Conservation (phyloP, 2,888 invertebrate species). For the Lissonota sp. region DNA sequence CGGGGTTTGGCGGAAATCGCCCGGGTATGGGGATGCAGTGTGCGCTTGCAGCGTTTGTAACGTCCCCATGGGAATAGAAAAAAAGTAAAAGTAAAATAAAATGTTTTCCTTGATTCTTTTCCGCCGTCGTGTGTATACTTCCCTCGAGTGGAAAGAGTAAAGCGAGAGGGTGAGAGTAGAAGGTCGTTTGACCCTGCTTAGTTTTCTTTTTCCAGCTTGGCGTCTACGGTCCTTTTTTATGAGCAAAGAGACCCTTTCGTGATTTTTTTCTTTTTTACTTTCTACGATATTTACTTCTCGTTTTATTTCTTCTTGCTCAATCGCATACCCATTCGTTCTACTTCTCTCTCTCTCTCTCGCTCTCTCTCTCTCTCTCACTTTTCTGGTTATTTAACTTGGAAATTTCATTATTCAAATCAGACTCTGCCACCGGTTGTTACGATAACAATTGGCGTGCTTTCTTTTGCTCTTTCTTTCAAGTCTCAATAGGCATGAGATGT, state of each 20-base stretch:
- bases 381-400: conserved; percentile 24
- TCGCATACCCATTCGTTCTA: conserved; percentile 1
- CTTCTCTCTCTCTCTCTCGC: neutral
- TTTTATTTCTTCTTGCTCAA: neutral
- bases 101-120: conserved; percentile 60
- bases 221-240: neutral
- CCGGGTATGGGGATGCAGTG: conserved; percentile 11
- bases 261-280: conserved; percentile 23
- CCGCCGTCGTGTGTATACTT: conserved; percentile 4
- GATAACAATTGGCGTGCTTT: neutral
- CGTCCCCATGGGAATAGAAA: conserved; percentile 34
- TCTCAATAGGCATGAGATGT: neutral
- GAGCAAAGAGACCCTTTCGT: neutral
- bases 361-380: neutral
- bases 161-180: neutral
- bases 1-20: conserved; percentile 7
- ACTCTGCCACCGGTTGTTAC: conserved; percentile 1
- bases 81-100: conserved; percentile 20
- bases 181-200: conserved; percentile 3
- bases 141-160: conserved; percentile 9
- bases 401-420: conserved; percentile 30
- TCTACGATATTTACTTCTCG: conserved; percentile 21
- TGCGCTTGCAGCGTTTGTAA: conserved; percentile 30
- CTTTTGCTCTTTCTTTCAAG: neutral
- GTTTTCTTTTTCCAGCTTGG: neutral